Conservation (phyloP, 2,888 invertebrate species). For the Prosopocoilus inquinatus region DNA sequence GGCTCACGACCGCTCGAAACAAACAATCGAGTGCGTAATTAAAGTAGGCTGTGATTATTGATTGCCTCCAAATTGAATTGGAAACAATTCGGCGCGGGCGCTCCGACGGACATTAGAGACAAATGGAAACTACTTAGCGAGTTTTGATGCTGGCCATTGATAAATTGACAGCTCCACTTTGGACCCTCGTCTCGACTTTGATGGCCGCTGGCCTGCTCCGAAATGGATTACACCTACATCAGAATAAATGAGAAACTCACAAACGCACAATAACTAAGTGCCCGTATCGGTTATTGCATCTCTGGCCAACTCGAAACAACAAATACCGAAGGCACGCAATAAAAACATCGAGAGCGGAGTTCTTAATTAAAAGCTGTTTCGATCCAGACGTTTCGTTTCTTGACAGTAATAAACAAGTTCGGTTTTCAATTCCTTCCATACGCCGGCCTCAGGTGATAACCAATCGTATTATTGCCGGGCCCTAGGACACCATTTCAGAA, state of each 20-base stretch:
- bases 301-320: no score
- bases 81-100: constrained; percentile 34
- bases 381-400: no score
- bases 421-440: no score
- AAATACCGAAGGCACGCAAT: no score
- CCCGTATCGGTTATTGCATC: no score
- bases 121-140: constrained; percentile 43
- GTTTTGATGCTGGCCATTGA: constrained; percentile 39
- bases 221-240: constrained; percentile 7
- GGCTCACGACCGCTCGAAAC: constrained; percentile 13
- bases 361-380: no score
- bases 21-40: constrained; percentile 27
- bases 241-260: neutral
- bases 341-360: no score
- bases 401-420: no score
- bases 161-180: constrained; percentile 44
- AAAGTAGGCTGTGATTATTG: constrained; percentile 37
- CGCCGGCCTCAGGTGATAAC: no score
- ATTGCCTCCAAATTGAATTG: constrained; percentile 36
- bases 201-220: constrained; percentile 13
- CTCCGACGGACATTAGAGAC: constrained; percentile 33
- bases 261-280: constrained; percentile 3
- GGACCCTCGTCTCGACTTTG: constrained; percentile 15
- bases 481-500: no score
- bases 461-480: no score